These are phyloP conservation scores for Trilocha varians DNA, from an alignment of 2,888 invertebrate species.

Conservation along the genomic window DNA sequence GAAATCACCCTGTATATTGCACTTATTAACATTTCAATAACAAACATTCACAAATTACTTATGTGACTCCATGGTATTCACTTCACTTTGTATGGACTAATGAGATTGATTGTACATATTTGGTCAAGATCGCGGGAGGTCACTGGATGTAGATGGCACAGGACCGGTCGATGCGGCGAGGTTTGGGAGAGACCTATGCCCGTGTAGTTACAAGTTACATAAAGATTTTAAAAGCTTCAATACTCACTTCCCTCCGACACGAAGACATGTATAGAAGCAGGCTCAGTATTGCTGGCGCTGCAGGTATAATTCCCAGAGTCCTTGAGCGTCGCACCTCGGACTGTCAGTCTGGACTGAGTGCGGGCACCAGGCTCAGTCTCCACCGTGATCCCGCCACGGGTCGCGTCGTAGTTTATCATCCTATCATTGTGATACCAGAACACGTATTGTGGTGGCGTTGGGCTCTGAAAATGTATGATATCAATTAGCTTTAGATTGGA, in stretches of 20 bases:
- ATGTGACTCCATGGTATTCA: no score
- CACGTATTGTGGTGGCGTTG: slow-evolving; percentile 93
- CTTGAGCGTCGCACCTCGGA: slow-evolving; percentile 87
- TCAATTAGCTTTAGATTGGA: no score
- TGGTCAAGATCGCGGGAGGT: no score
- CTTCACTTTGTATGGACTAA: no score
- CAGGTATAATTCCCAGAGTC: slow-evolving; percentile 95
- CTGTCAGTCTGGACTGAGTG: slow-evolving; percentile 89
- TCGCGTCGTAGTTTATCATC: slow-evolving; percentile 94
- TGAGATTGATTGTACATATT: no score
- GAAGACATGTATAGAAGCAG: slow-evolving; percentile 90
- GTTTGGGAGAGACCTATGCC: no score
- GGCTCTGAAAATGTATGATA: slow-evolving; percentile 86
- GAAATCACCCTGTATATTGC: no score
- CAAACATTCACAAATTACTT: no score
- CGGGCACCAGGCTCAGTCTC: slow-evolving; percentile 90
- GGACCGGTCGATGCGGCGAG: no score
- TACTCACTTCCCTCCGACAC: slow-evolving; percentile 87
- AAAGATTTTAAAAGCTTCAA: neutral
- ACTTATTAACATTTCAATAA: no score
- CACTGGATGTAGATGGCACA: no score
- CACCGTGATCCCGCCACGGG: slow-evolving; percentile 85
- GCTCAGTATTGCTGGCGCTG: slow-evolving; percentile 91
- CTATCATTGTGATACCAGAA: slow-evolving; percentile 97
- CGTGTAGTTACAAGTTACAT: neutral